Evolutionary conservation across 2,888 invertebrate genomes (phyloP).

Genomic region (Branchipolynoe longqiensis): DNA sequence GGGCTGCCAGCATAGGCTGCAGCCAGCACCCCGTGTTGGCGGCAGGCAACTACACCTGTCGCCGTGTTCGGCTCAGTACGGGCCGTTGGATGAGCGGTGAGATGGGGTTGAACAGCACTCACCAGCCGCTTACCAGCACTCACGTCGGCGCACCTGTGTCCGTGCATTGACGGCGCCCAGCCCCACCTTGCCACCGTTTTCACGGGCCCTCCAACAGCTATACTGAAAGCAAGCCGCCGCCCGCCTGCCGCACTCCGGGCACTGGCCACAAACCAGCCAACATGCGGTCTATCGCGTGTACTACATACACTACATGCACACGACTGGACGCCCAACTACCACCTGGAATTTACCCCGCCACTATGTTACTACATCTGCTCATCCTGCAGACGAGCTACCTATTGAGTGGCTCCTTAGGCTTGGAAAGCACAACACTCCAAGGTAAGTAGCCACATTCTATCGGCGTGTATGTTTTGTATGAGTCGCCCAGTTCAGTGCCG

Average conservation of each 20-base stretch:
- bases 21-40: neutral
- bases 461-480: too few relatives aligned
- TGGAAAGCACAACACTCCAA: constrained; percentile 33
- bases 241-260: neutral
- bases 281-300: too few relatives aligned
- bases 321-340: neutral
- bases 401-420: constrained; percentile 27
- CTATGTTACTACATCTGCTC: constrained; percentile 34
- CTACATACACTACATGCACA: neutral
- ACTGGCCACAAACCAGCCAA: too few relatives aligned
- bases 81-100: too few relatives aligned
- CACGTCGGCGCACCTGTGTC: constrained; percentile 23
- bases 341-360: too few relatives aligned
- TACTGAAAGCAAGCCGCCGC: too few relatives aligned
- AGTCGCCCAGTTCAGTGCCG: too few relatives aligned
- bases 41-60: neutral
- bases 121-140: neutral
- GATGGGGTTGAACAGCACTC: too few relatives aligned
- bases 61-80: too few relatives aligned
- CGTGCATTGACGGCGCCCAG: neutral
- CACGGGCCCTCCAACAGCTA: too few relatives aligned
- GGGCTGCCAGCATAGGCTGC: neutral
- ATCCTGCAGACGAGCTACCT: constrained; percentile 40
- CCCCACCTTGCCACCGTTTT: neutral
- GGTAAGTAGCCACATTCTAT: too few relatives aligned